Evolutionary conservation across 2,113 vertebrate species (phyloP), one percentile per base, ranked within the genome.

Genomic region (Microtus ochrogaster): DNA sequence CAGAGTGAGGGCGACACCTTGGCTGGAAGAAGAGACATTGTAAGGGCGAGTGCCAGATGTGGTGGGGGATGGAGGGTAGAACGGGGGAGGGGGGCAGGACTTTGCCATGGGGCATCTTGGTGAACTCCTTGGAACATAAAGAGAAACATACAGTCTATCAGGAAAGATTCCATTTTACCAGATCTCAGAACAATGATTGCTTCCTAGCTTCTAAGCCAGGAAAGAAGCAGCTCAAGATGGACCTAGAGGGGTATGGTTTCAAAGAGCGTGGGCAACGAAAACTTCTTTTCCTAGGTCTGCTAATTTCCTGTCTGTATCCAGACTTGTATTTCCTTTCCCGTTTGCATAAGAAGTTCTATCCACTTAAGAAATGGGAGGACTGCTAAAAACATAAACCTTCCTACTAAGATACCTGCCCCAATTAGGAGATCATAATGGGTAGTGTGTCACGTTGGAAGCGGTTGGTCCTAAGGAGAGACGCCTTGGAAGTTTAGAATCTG

Each of bases 121-220:
- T 66, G 19, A 74, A 17, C 14, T 83, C 49, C n/a, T 72, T 66
- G 36, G 65, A 91, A 52, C 81, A 61, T 72, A 89, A 76, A 94
- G 55, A 93, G 63, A 88, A 90, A 88, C 13, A 26, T 52, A 73
- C 39, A 73, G 3, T 36, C 41, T 39, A 77, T 77, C 58, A 90
- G 81, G 14, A 77, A 86, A 73, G 72, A 30, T 6, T 68, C 13
- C 28, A 4, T 58, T 76, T 95, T 94, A 49, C 33, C 3, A 79
- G 61, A 47, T 84, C 14, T 89, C 92, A 91, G 41, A 90, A 79
- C 88, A 63, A 28, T 87, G 52, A 84, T 93, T 94, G 95, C 11
- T 24, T 93, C 33, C 0, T 89, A 73, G 87, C 44, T 81, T 39
- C 70, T n/a, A 8, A 90, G 22, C 7, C 63, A 76, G 81, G 70